phyloP scores from a whole-genome alignment of 2,113 vertebrate species.

The Drymodes brunneopygia region DNA sequence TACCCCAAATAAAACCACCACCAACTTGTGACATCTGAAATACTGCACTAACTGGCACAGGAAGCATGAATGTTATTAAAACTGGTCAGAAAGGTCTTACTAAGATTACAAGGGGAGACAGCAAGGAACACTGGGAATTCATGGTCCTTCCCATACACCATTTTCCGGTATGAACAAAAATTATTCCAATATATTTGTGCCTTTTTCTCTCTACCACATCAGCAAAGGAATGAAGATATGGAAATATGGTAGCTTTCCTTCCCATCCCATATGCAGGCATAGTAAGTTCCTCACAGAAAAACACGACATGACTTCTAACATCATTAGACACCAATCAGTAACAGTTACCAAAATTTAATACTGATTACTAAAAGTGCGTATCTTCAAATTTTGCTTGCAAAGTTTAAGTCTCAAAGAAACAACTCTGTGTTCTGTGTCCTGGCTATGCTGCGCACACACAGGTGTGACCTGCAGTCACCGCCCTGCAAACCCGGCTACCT shows the following conservation, averaged over 20 bases:
- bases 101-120: background rate
- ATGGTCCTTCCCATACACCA: background rate
- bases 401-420: background rate
- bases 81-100: background rate
- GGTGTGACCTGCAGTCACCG: accelerated
- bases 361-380: background rate
- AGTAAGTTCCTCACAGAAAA: background rate
- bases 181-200: background rate
- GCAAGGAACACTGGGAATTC: background rate
- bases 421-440: background rate
- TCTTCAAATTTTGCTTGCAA: background rate
- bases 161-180: background rate
- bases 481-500: accelerated
- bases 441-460: accelerated
- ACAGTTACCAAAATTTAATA: background rate
- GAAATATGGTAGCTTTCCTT: background rate
- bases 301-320: background rate
- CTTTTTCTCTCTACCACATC: background rate
- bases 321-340: background rate
- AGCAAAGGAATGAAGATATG: background rate
- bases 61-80: background rate
- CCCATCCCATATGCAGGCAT: background rate
- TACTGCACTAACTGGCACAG: background rate
- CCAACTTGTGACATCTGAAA: background rate
- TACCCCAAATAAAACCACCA: background rate